These are phyloP conservation scores for Kryptolebias marmoratus DNA, from an alignment of 2,113 vertebrate species.

Conservation along the genomic window DNA sequence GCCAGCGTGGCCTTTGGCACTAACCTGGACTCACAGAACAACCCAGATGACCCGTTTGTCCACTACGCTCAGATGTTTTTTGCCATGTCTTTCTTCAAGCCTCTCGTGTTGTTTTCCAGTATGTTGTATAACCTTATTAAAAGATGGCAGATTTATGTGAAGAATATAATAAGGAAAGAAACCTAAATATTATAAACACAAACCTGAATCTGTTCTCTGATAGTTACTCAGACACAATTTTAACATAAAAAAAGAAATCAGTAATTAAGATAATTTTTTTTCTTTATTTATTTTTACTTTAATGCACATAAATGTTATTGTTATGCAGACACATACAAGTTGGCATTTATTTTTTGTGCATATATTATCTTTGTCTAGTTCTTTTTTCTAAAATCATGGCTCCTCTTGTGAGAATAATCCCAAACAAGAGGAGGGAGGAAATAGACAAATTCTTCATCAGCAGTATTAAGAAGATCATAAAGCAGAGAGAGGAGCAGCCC, in stretches of 20 bases:
- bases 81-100: conserved; percentile 81
- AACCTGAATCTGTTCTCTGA: too few species aligned
- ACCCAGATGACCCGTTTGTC: conserved; percentile 87
- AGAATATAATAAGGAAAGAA: too few species aligned
- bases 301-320: too few species aligned
- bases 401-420: conserved; percentile 79
- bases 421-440: conserved; percentile 84
- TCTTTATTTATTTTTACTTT: conserved; percentile 24
- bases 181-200: too few species aligned
- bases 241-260: too few species aligned
- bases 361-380: conserved; percentile 75
- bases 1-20: conserved; percentile 90
- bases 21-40: conserved; percentile 87
- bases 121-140: conserved; percentile 62
- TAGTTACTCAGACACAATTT: too few species aligned
- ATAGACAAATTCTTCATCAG: conserved; percentile 88
- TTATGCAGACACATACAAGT: too few species aligned
- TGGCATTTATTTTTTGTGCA: conserved; percentile 16
- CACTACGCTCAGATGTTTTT: conserved; percentile 87
- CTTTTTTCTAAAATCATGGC: conserved; percentile 88
- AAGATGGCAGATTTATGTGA: too few species aligned
- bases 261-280: too few species aligned
- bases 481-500: conserved; percentile 86
- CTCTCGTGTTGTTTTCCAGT: conserved; percentile 85
- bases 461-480: conserved; percentile 85